phyloP scores from a whole-genome alignment of 2,797 vertebrate genomes.

The Bradypus variegatus region DNA sequence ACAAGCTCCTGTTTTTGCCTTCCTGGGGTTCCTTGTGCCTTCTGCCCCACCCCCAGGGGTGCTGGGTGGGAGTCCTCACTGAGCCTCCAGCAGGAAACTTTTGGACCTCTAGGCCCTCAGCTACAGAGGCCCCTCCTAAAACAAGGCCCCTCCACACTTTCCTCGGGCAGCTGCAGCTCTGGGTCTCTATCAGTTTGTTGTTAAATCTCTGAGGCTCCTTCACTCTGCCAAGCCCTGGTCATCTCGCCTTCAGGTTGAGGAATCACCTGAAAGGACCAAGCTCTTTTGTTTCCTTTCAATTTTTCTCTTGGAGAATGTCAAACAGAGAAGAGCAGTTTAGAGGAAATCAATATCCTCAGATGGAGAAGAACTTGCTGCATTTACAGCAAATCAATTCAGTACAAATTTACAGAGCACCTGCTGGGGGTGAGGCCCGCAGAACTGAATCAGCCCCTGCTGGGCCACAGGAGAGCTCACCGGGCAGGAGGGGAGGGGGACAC shows the following conservation, averaged over 20 bases:
- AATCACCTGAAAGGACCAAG: not conserved
- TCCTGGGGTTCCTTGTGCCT: not conserved
- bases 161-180: not conserved
- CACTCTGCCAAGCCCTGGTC: not conserved
- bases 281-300: not conserved
- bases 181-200: not conserved
- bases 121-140: not conserved
- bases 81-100: not conserved
- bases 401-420: not conserved
- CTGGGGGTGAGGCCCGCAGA: not conserved
- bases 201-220: not conserved
- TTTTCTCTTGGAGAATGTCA: not conserved
- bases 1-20: not conserved
- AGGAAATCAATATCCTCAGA: not conserved
- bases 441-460: not conserved
- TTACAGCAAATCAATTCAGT: constrained; percentile 7
- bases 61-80: not conserved
- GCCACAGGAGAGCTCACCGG: not conserved
- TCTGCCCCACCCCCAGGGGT: accelerated
- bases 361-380: not conserved
- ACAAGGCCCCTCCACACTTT: not conserved
- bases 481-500: not conserved
- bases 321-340: not conserved
- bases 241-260: not conserved
- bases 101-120: not conserved